These are phyloP conservation scores for Heliconius hewitsoni DNA, from an alignment of 1,140 invertebrate species.

Conservation along the genomic window DNA sequence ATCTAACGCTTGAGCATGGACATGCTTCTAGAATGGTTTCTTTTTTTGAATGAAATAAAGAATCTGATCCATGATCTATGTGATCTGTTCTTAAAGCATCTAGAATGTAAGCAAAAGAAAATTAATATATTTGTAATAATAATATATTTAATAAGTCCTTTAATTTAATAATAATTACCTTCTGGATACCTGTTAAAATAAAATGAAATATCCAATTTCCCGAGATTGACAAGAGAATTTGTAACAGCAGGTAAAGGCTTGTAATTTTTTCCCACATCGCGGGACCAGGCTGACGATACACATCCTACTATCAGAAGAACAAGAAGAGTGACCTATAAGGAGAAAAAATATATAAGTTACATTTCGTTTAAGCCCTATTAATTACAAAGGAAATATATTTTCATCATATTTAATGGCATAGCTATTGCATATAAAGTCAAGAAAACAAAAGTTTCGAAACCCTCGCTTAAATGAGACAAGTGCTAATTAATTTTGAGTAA, in stretches of 20 bases:
- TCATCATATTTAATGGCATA: neutral
- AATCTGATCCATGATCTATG: conserved; percentile 1
- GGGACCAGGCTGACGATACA: conserved; percentile 31
- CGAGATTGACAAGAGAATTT: conserved; percentile 68
- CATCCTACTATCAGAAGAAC: conserved; percentile 24
- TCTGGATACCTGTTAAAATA: conserved; percentile 54
- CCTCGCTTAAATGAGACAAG: neutral
- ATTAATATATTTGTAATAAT: neutral
- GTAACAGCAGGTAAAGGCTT: conserved; percentile 52
- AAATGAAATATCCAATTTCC: conserved; percentile 71
- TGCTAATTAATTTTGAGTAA: conserved; percentile 23
- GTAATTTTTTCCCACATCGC: conserved; percentile 40
- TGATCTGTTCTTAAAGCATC: conserved; percentile 24
- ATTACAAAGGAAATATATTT: neutral
- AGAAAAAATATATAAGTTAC: neutral
- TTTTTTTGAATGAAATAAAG: conserved; percentile 30
- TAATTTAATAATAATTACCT: conserved; percentile 44
- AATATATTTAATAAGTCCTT: neutral
- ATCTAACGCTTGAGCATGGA: conserved; percentile 51
- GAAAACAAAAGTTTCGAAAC: conserved; percentile 7
- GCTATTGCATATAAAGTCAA: neutral
- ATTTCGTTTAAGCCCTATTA: neutral
- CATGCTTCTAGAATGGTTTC: conserved; percentile 54
- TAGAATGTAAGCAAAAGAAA: conserved; percentile 9
- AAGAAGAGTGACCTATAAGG: neutral